A percentile compares a stretch with the other conserved stretches of the same genome.
Conservation (phyloP, 2,113 vertebrate genomes). For the Craseonycteris thonglongyai region DNA sequence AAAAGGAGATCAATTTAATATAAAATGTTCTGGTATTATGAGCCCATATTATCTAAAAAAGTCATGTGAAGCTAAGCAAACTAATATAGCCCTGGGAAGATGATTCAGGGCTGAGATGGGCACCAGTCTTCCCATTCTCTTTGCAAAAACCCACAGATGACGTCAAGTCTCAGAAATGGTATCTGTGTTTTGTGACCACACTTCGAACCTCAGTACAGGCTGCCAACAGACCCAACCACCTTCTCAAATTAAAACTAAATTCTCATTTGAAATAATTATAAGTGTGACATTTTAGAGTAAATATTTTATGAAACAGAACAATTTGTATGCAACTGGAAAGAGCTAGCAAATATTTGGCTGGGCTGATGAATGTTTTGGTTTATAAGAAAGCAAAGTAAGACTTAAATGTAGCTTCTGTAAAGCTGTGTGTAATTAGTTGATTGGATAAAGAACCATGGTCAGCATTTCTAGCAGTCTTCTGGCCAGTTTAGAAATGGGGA, state of each 20-base stretch:
- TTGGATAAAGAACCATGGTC: neutral
- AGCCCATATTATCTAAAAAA: neutral
- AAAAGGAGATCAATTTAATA: neutral
- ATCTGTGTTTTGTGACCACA: neutral
- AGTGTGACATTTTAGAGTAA: neutral
- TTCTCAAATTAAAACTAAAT: constrained; percentile 16
- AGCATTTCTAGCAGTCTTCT: neutral
- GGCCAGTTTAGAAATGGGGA: neutral
- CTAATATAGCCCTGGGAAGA: neutral
- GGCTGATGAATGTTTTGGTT: constrained; percentile 6
- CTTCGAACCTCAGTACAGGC: neutral
- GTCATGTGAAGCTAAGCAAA: neutral
- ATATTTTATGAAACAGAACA: neutral
- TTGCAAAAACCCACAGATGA: neutral
- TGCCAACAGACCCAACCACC: neutral
- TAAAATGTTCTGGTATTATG: neutral
- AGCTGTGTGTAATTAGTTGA: neutral
- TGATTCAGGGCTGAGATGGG: neutral
- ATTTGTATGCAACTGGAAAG: neutral
- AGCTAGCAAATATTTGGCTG: neutral
- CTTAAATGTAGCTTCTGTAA: neutral
- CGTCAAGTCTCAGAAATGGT: neutral
- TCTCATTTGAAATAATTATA: neutral
- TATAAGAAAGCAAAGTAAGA: neutral
- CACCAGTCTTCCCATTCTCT: neutral